phyloP scores from a whole-genome alignment of 1,140 invertebrate species.

The Cecropterus lyciades region DNA sequence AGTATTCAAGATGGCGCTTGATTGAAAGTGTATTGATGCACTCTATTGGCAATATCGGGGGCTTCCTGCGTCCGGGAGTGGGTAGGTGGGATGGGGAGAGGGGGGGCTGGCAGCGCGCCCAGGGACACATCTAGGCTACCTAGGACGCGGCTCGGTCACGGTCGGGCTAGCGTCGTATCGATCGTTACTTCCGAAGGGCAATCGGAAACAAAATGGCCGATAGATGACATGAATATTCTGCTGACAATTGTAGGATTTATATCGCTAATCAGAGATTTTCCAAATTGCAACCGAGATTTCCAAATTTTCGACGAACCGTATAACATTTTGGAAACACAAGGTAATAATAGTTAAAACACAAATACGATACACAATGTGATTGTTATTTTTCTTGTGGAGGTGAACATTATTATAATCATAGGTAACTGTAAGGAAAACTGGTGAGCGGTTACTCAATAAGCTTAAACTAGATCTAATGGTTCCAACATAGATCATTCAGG shows the following conservation, averaged over 20 bases:
- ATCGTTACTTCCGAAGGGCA: constrained; percentile 22
- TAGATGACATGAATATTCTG: not conserved
- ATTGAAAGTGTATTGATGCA: constrained; percentile 51
- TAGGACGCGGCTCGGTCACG: constrained; percentile 67
- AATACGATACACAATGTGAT: too few species aligned
- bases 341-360: too few species aligned
- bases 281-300: too few species aligned
- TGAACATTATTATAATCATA: too few species aligned
- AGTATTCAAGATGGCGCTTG: constrained; percentile 20
- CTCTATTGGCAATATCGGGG: constrained; percentile 58
- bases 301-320: too few species aligned
- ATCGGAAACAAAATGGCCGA: constrained; percentile 20
- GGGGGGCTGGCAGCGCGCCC: constrained; percentile 63
- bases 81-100: constrained; percentile 34
- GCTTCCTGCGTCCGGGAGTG: constrained; percentile 56
- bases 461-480: not conserved
- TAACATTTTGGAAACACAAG: too few species aligned
- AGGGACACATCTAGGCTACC: constrained; percentile 72
- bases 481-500: constrained; percentile 4
- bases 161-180: constrained; percentile 42
- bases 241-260: too few species aligned
- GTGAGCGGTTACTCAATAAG: too few species aligned
- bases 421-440: too few species aligned
- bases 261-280: too few species aligned
- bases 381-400: too few species aligned